These are phyloP conservation scores for Bradypodion pumilum DNA, from an alignment of 2,797 vertebrate species.

Conservation along the genomic window DNA sequence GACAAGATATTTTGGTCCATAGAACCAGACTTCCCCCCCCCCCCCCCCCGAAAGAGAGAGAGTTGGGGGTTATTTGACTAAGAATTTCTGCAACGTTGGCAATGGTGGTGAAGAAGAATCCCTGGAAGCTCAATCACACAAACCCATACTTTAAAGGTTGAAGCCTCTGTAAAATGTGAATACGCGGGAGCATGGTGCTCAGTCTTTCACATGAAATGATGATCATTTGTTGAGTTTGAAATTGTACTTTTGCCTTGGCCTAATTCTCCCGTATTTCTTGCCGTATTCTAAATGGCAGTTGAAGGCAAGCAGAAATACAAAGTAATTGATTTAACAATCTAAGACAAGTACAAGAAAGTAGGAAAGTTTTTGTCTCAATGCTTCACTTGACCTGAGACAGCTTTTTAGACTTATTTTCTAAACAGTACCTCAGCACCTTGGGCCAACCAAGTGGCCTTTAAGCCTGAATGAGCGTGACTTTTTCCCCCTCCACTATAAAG, in stretches of 20 bases:
- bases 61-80: conserved; percentile 39
- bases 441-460: conserved; percentile 90
- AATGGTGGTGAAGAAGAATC: conserved; percentile 35
- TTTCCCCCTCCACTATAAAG: conserved; percentile 62
- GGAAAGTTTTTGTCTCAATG: conserved; percentile 74
- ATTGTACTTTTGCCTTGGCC: conserved; percentile 62
- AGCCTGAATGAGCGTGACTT: conserved; percentile 86
- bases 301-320: conserved; percentile 70
- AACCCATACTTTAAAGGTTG: conserved; percentile 60
- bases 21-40: conserved; percentile 40
- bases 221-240: conserved; percentile 68
- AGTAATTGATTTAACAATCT: conserved; percentile 81
- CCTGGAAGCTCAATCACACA: conserved; percentile 51
- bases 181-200: conserved; percentile 26
- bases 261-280: conserved; percentile 67
- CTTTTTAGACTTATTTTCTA: conserved; percentile 71
- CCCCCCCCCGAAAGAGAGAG: conserved; percentile 44
- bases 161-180: conserved; percentile 17
- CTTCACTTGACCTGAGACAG: conserved; percentile 81
- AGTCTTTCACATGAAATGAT: conserved; percentile 63
- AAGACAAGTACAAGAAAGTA: conserved; percentile 80
- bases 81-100: conserved; percentile 41
- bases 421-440: conserved; percentile 76
- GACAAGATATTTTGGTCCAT: conserved; percentile 31
- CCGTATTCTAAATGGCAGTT: conserved; percentile 68